Evolutionary conservation across 2,113 vertebrate species (phyloP).

Genomic region (Phrynosoma blainvillii): DNA sequence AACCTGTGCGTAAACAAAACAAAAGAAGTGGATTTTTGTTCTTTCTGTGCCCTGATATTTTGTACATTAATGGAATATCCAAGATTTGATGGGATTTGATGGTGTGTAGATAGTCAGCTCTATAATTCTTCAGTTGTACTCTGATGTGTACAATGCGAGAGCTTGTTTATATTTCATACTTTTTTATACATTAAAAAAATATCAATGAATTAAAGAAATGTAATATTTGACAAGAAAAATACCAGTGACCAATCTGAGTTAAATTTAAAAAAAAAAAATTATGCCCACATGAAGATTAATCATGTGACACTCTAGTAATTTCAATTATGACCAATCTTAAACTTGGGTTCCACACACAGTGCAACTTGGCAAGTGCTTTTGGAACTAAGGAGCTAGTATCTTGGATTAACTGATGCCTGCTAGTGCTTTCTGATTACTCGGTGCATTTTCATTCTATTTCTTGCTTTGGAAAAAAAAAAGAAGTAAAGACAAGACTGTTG

Average conservation of each 20-base stretch:
- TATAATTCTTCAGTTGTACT: constrained; percentile 81
- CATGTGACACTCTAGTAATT: constrained; percentile 71
- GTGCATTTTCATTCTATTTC: constrained; percentile 79
- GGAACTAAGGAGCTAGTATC: constrained; percentile 79
- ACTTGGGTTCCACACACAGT: constrained; percentile 69
- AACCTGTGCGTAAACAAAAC: constrained; percentile 75
- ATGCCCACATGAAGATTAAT: constrained; percentile 69
- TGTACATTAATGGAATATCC: constrained; percentile 83
- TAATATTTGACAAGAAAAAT: constrained; percentile 75
- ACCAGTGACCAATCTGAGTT: constrained; percentile 74
- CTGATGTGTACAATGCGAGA: constrained; percentile 78
- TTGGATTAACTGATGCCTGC: constrained; percentile 81
- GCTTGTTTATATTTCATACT: constrained; percentile 96
- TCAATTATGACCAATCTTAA: constrained; percentile 71
- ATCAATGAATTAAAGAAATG: constrained; percentile 71
- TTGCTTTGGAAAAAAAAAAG: constrained; percentile 74
- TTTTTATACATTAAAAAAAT: constrained; percentile 91
- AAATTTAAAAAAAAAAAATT: constrained; percentile 59
- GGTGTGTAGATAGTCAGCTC: constrained; percentile 82
- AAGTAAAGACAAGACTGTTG: constrained; percentile 84
- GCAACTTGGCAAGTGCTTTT: constrained; percentile 74
- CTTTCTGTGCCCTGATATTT: constrained; percentile 83
- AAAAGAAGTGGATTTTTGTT: constrained; percentile 84
- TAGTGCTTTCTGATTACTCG: constrained; percentile 83
- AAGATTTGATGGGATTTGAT: constrained; percentile 80